Base-by-base conservation (phyloP, 92 coral and sea anemone genomes). In the Muricea muricata region DNA sequence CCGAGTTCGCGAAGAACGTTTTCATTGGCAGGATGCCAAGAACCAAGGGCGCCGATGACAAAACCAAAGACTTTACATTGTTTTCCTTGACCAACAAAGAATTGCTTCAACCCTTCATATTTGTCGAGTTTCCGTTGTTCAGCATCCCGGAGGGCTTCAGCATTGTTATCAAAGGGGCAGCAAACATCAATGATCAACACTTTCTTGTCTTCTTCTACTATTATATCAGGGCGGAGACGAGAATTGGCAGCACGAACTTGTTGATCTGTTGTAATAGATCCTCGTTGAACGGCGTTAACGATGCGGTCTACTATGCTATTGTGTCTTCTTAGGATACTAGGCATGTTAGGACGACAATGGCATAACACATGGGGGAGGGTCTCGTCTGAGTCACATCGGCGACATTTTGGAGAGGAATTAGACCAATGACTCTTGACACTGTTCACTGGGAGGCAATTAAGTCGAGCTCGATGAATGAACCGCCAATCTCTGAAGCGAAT, bases 401-500 rank as follows among this genome's bases (percentile, higher is more conserved):
- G 84, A 42, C 84, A 79, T 15, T 55, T 71, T 7, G 84, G 70
- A 6, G 25, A 24, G 28, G 55, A 35, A 21, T 30, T 57, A 47
- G 84, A 79, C 41, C 47, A 79, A 26, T 75, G 70, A 72, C 56
- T 52, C 50, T 79, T 79, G 92, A 82, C 78, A 87, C 87, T 54
- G 82, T 90, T 56, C 17, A 48, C 46, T 67, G 73, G 69, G 46
- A 84, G 23, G 70, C 83, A 23, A 88, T 72, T 39, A 76, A 89
- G 46, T 56, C 80, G 18, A 82, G 89, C 14, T 75, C 79, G 45
- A 88, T 85, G 68, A 92, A 86, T 40, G 85, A 79, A 79, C 0
- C 84, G 47, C 84, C 84, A 79, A 66, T 79, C 73, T 29, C 32
- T 56, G 28, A 79, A 79, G 45, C 84, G 71, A 31, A 57, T 34